phyloP scores from a whole-genome alignment of 2,888 invertebrate species.

The Seira ritae region DNA sequence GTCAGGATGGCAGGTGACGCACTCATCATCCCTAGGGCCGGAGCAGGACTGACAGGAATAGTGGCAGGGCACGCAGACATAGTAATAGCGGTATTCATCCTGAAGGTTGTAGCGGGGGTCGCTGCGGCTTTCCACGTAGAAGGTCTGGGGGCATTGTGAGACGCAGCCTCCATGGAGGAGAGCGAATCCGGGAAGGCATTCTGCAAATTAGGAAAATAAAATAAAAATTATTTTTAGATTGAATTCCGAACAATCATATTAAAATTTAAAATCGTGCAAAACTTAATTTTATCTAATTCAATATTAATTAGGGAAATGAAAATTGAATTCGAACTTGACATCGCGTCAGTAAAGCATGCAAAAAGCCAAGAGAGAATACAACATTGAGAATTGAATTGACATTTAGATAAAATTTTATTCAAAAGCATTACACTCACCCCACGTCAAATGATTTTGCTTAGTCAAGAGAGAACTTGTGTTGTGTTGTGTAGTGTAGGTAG shows the following conservation, averaged over 20 bases:
- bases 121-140: slow-evolving; percentile 61
- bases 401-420: neutral
- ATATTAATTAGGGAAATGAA: neutral
- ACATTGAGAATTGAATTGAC: neutral
- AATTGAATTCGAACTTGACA: neutral
- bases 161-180: slow-evolving; percentile 81
- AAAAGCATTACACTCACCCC: neutral
- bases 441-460: no score
- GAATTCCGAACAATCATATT: neutral
- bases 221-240: slow-evolving; percentile 32
- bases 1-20: slow-evolving; percentile 82
- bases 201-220: slow-evolving; percentile 78
- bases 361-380: no score
- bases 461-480: no score
- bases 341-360: neutral
- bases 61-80: slow-evolving; percentile 82
- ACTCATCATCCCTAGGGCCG: slow-evolving; percentile 84
- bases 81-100: slow-evolving; percentile 32
- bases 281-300: no score
- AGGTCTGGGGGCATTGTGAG: slow-evolving; percentile 78
- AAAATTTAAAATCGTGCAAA: no score
- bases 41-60: slow-evolving; percentile 84
- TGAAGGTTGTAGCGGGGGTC: slow-evolving; percentile 24
- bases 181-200: slow-evolving; percentile 81
- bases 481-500: neutral